Conservation (phyloP, 1,140 invertebrate genomes). For the Calliphora vicina region DNA sequence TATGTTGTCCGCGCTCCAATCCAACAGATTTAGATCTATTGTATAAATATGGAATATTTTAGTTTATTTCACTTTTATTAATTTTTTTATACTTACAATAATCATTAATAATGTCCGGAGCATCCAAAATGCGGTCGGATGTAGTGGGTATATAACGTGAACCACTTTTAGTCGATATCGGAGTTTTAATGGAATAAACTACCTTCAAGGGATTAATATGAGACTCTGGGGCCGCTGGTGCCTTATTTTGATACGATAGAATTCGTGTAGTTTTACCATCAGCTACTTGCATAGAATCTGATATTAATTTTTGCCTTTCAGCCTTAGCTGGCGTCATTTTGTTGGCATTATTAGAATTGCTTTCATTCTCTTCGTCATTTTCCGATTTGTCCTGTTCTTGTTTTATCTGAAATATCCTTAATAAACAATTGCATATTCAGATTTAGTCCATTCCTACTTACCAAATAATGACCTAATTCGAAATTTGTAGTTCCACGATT, state of each 20-base stretch:
- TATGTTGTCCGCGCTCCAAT: conserved; percentile 94
- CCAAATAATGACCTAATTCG: conserved; percentile 86
- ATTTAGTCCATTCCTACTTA: conserved; percentile 52
- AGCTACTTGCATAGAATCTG: conserved; percentile 76
- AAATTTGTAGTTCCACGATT: conserved; percentile 87
- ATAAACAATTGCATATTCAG: background rate
- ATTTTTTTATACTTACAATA: conserved; percentile 80
- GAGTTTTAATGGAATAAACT: conserved; percentile 88
- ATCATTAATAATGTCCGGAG: conserved; percentile 95
- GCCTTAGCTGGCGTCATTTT: conserved; percentile 57
- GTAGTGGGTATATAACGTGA: conserved; percentile 89
- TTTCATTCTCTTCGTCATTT: conserved; percentile 63
- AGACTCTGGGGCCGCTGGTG: conserved; percentile 85
- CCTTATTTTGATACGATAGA: conserved; percentile 80
- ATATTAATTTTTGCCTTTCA: conserved; percentile 69
- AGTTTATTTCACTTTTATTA: too few relatives aligned
- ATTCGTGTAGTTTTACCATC: conserved; percentile 69
- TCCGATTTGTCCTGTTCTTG: conserved; percentile 66
- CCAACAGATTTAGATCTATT: conserved; percentile 92
- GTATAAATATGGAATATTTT: too few relatives aligned
- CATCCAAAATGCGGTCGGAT: conserved; percentile 95
- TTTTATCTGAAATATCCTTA: conserved; percentile 56
- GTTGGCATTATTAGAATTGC: conserved; percentile 66
- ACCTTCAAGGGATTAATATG: conserved; percentile 89
- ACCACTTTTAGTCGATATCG: conserved; percentile 76